Percentiles rank a stretch among this genome's conserved stretches.
Evolutionary conservation across 2,888 invertebrate genomes (phyloP).

Genomic region (Gari tellinella): DNA sequence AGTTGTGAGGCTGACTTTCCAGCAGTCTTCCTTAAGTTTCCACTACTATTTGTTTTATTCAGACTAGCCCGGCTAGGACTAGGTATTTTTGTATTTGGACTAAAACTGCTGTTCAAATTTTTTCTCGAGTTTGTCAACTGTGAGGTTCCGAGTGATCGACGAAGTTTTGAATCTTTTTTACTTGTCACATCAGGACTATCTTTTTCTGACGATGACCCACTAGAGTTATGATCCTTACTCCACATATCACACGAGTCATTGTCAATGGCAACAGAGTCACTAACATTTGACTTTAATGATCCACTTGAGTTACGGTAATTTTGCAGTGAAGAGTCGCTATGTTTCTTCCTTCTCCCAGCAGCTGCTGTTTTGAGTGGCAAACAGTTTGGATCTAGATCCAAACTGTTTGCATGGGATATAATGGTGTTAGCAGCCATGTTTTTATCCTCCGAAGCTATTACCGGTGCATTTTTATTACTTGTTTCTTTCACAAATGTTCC

Average conservation of each 20-base stretch:
- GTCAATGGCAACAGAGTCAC: slow-evolving; percentile 37
- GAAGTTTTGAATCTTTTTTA: slow-evolving; percentile 40
- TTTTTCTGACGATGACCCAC: slow-evolving; percentile 61
- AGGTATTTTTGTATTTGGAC: slow-evolving; percentile 51
- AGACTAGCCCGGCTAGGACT: slow-evolving; percentile 63
- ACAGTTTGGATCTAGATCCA: too few relatives aligned
- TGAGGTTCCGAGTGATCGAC: slow-evolving; percentile 34
- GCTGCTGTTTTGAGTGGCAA: slow-evolving; percentile 42
- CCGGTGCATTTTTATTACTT: slow-evolving; percentile 70
- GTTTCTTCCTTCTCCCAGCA: slow-evolving; percentile 58
- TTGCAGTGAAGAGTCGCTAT: slow-evolving; percentile 34
- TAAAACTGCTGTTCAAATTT: slow-evolving; percentile 36
- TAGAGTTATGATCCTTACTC: slow-evolving; percentile 67
- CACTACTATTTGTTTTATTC: slow-evolving; percentile 63
- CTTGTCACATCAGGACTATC: slow-evolving; percentile 31
- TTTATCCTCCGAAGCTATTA: slow-evolving; percentile 53
- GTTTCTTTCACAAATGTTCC: slow-evolving; percentile 95
- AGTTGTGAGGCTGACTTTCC: slow-evolving; percentile 51
- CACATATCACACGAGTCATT: slow-evolving; percentile 25
- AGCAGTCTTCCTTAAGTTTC: slow-evolving; percentile 48
- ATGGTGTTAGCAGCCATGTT: too few relatives aligned
- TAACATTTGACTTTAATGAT: slow-evolving; percentile 52
- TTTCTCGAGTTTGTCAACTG: slow-evolving; percentile 35
- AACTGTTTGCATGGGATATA: too few relatives aligned
- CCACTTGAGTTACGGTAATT: slow-evolving; percentile 59